Evolutionary conservation across 2,113 vertebrate genomes (phyloP).

Genomic region (Scalopus aquaticus): DNA sequence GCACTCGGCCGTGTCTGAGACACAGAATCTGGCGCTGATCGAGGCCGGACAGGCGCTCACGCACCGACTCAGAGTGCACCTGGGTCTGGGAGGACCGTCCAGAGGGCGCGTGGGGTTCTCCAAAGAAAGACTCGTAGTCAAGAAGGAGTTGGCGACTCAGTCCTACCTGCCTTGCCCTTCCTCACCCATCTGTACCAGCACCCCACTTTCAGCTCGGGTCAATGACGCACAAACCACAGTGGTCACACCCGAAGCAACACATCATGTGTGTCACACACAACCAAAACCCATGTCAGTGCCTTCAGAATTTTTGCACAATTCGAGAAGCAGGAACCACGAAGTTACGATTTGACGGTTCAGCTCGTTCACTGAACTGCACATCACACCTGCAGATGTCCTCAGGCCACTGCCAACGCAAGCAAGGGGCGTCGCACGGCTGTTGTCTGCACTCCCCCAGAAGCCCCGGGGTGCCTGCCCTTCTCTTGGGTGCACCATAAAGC

Average conservation of each 20-base stretch:
- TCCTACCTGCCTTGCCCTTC: neutral
- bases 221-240: neutral
- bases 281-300: neutral
- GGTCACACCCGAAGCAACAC: neutral
- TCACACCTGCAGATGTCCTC: neutral
- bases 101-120: neutral
- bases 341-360: neutral
- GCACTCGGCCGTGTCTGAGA: neutral
- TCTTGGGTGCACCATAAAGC: neutral
- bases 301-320: neutral
- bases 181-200: neutral
- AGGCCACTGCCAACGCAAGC: neutral
- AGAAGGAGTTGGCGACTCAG: neutral
- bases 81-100: neutral
- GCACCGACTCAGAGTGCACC: neutral
- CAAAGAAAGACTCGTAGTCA: neutral
- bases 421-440: neutral
- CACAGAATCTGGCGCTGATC: neutral
- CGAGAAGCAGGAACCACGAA: neutral
- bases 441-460: neutral
- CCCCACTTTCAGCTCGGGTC: neutral
- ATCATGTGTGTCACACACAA: neutral
- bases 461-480: neutral
- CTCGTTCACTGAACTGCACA: no score
- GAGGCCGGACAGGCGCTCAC: neutral